Evolutionary conservation across 2,113 vertebrate genomes (phyloP).

Genomic region (Vimba vimba): DNA sequence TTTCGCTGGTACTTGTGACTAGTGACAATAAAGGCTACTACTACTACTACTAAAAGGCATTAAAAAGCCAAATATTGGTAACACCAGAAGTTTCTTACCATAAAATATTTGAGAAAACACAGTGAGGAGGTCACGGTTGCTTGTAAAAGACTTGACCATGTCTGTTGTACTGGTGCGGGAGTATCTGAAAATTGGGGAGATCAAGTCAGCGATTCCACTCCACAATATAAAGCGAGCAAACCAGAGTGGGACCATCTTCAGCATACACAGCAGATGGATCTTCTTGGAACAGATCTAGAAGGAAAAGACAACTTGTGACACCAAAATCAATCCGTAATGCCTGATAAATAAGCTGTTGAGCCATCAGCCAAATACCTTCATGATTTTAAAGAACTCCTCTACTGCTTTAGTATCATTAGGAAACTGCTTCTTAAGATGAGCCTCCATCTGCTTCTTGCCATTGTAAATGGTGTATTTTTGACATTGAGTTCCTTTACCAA

Average conservation of each 20-base stretch:
- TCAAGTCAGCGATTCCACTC: constrained; percentile 39
- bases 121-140: constrained; percentile 1
- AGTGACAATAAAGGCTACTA: no score
- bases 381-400: constrained; percentile 31
- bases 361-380: not conserved
- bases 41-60: no score
- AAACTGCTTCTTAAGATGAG: constrained; percentile 27
- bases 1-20: no score
- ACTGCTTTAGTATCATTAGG: constrained; percentile 4
- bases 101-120: not conserved
- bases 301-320: not conserved
- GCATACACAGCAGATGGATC: constrained; percentile 17
- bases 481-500: not conserved
- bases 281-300: not conserved
- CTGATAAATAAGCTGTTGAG: not conserved
- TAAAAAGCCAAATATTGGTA: not conserved
- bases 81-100: not conserved
- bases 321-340: not conserved
- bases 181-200: constrained; percentile 23
- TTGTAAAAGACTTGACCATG: constrained; percentile 2
- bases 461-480: not conserved
- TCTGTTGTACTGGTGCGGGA: constrained; percentile 17
- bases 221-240: constrained; percentile 27
- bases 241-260: constrained; percentile 31
- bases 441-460: constrained; percentile 24